Percentiles rank a stretch among this genome's conserved stretches.
phyloP scores from a whole-genome alignment of 2,797 vertebrate species.

The Dromococcyx pavoninus region DNA sequence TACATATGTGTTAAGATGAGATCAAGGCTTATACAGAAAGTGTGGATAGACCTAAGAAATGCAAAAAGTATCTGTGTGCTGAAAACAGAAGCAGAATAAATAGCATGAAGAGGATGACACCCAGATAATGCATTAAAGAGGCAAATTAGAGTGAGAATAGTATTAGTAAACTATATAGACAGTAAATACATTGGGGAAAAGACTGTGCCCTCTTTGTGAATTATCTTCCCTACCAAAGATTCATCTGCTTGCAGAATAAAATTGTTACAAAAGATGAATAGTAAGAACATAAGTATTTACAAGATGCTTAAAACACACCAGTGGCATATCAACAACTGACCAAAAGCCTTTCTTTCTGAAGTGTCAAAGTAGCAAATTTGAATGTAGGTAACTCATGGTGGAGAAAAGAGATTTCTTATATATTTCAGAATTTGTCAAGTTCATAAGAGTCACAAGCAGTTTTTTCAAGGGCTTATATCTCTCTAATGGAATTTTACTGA shows the following conservation, averaged over 20 bases:
- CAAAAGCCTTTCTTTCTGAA: background rate
- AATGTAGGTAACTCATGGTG: background rate
- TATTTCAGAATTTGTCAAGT: conserved; percentile 36
- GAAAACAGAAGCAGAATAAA: background rate
- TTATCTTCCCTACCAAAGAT: background rate
- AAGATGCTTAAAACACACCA: background rate
- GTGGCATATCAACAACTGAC: background rate
- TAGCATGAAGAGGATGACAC: background rate
- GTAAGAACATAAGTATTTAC: background rate
- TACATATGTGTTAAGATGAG: background rate
- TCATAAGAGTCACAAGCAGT: conserved; percentile 44
- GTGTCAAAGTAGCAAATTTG: background rate
- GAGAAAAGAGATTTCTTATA: background rate
- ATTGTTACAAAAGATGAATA: background rate
- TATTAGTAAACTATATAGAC: background rate
- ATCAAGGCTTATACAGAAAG: background rate
- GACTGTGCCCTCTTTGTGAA: background rate
- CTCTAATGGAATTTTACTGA: conserved; percentile 63
- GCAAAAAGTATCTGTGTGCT: background rate
- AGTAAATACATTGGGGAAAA: background rate
- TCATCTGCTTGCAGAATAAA: background rate
- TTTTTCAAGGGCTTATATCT: conserved; percentile 63
- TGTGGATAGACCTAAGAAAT: background rate
- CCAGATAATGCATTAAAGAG: background rate
- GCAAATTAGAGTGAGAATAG: background rate